Evolutionary conservation across 1,140 invertebrate species (phyloP), one percentile per base, ranked within the genome.

Genomic region (Drosophila rufa): DNA sequence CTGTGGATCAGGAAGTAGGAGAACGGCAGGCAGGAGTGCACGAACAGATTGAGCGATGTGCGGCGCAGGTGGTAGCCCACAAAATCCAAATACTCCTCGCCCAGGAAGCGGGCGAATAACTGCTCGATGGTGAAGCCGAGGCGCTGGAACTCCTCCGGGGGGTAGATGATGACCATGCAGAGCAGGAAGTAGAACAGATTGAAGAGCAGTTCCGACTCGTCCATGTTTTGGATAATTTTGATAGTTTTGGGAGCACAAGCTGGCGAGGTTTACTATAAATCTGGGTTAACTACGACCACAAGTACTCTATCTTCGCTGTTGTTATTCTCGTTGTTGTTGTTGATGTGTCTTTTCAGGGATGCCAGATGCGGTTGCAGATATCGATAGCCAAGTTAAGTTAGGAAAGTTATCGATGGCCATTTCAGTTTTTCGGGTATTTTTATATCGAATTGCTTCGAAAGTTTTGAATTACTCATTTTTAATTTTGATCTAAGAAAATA

Each of bases 81-180:
- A 82, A 97, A 97, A 82, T 95, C 93, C 51, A 95, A 93, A 82
- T 94, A 94, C 92, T 97, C 96, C 40, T 94, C 95, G 2, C 96
- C 96, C 30, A 97, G 93, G 73, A 94, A 94, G 38, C 87, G 92
- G 4, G 94, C 93, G 79, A 96, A 96, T 47, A 97, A 62, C 77
- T 94, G 94, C 73, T 95, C 94, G 51, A 97, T 95, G 0, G 96
- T 97, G 60, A 97, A 93, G 5, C 96, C 96, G 51, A 95, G 94
- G 8, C 96, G 95, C 15, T 96, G 94, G 79, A 97, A 97, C 93
- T 97, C 96, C 14, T 94, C 94, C 0, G 96, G 96, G 25, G 96
- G 96, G 93, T 96, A 96, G 55, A 97, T 92, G 19, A 97, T 94
- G 82, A 96, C 96, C 81, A 95, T 94, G 33, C 95, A 94, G 45